Conservation (phyloP, 2,888 invertebrate species). For the Melanostoma mellinum region DNA sequence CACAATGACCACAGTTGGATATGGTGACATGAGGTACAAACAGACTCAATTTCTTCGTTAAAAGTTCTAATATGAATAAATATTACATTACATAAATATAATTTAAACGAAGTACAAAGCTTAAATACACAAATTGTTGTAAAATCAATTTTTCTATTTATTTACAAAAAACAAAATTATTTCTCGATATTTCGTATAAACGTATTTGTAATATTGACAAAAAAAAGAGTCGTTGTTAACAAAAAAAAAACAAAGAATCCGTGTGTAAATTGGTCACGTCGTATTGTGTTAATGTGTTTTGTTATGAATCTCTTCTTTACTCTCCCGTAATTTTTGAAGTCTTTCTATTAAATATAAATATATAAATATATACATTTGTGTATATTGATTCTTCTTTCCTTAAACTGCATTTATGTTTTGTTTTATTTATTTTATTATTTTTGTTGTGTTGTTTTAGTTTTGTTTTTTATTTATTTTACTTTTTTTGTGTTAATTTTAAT, state of each 20-base stretch:
- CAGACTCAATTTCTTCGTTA: conserved; percentile 71
- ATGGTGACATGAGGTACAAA: conserved; percentile 98
- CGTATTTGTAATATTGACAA: conserved; percentile 62
- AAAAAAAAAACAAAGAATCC: conserved; percentile 63
- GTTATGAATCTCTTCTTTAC: conserved; percentile 73
- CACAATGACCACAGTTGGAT: conserved; percentile 99
- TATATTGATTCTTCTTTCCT: conserved; percentile 71
- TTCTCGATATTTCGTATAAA: conserved; percentile 73
- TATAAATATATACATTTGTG: conserved; percentile 68
- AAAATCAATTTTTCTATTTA: conserved; percentile 60
- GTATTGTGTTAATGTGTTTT: conserved; percentile 73
- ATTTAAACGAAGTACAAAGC: conserved; percentile 66
- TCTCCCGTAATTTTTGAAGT: conserved; percentile 71
- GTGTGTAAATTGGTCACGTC: conserved; percentile 73
- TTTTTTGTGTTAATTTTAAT: conserved; percentile 28
- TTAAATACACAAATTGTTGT: conserved; percentile 67
- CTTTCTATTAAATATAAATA: conserved; percentile 70
- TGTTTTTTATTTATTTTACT: conserved; percentile 45
- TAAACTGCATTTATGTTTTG: conserved; percentile 68
- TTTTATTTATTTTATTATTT: conserved; percentile 39
- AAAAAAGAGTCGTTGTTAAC: conserved; percentile 56
- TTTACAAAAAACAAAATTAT: conserved; percentile 56
- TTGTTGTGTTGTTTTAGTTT: conserved; percentile 51
- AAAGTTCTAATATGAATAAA: conserved; percentile 66
- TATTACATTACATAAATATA: conserved; percentile 62